Base-by-base conservation (phyloP, 2,888 invertebrate genomes). In the Andrena trimmerana region DNA sequence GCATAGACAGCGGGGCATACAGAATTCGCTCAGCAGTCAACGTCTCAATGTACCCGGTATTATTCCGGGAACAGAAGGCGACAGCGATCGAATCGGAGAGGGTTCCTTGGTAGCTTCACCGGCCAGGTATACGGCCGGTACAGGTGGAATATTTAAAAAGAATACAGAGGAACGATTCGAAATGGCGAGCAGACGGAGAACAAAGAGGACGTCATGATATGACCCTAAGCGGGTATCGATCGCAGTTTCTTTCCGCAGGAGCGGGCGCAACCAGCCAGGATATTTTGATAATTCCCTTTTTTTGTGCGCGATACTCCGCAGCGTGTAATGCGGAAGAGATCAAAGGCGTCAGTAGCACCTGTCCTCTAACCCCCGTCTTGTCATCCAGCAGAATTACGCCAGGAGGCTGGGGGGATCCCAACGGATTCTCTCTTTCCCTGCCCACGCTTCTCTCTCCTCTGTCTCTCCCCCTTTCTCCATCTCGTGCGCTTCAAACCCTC, bases 321-420 rank as follows among this genome's bases (percentile, higher is more conserved):
- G 91, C 90, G 89, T 92, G 92, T 93, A 93, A 92, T 90, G 90
- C 90, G 91, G 90, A 91, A 91, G 92, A 94, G 94, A 94, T 94
- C 94, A 94, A 94, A 94, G 94, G 94, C 94, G 94, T 94, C 94
- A 94, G 93, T 93, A 93, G 94, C 94, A 94, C 94, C 94, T 94
- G 94, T 94, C 94, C 93, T 92, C 92, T 90, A 92, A 92, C 89
- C 91, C 91, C 90, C 90, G 90, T 91, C 92, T 92, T 92, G 93
- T 93, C 93, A 93, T 93, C 93, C 91, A 88, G 89, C 88, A 89
- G 92, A 90, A 92, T 92, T 93, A 90, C 90, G 91, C 91, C 92
- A 92, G 91, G 89, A 91, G 91, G 90, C 89, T 83, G 81, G 88
- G 65, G 52, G 84, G 88, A 84, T 71, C 81, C 78, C 80, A 77